Evolutionary conservation across 2,888 invertebrate species (phyloP).

Genomic region (Hemicrepidius hirtus): DNA sequence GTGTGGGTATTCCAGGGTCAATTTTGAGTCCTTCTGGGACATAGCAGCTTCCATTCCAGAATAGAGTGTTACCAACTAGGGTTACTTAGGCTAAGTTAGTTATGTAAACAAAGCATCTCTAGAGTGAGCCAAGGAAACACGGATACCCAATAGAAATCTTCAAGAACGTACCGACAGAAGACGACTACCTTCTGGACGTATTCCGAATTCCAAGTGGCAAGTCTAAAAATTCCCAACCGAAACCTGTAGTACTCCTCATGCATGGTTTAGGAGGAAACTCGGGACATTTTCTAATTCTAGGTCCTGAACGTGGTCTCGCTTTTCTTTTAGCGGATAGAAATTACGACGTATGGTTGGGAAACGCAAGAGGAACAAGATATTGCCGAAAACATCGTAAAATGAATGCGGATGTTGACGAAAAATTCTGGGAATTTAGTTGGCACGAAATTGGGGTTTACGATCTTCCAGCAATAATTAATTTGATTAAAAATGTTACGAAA

Average conservation of each 20-base stretch:
- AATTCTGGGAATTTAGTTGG: constrained; percentile 76
- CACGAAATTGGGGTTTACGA: constrained; percentile 86
- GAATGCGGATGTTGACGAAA: constrained; percentile 62
- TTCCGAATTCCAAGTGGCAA: constrained; percentile 69
- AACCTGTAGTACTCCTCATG: constrained; percentile 79
- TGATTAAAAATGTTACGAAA: constrained; percentile 75
- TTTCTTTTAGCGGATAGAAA: constrained; percentile 71
- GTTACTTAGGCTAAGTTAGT: too few species aligned
- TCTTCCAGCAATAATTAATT: constrained; percentile 84
- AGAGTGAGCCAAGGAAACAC: constrained; percentile 57
- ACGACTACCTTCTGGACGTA: constrained; percentile 70
- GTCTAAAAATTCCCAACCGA: constrained; percentile 42
- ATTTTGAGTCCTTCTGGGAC: too few species aligned
- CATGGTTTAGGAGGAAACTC: constrained; percentile 86
- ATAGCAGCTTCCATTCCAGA: too few species aligned
- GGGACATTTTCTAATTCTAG: constrained; percentile 82
- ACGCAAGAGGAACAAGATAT: constrained; percentile 76
- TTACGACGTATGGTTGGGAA: constrained; percentile 78
- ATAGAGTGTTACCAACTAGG: too few species aligned
- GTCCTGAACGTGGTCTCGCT: constrained; percentile 75
- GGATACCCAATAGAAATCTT: constrained; percentile 70
- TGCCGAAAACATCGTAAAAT: constrained; percentile 71
- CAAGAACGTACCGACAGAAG: constrained; percentile 68
- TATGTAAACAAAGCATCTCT: too few species aligned
- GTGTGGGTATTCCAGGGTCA: too few species aligned